Percentiles rank a stretch among this genome's conserved stretches.
Evolutionary conservation across 2,797 vertebrate genomes (phyloP).

Genomic region (Scleropages formosus): DNA sequence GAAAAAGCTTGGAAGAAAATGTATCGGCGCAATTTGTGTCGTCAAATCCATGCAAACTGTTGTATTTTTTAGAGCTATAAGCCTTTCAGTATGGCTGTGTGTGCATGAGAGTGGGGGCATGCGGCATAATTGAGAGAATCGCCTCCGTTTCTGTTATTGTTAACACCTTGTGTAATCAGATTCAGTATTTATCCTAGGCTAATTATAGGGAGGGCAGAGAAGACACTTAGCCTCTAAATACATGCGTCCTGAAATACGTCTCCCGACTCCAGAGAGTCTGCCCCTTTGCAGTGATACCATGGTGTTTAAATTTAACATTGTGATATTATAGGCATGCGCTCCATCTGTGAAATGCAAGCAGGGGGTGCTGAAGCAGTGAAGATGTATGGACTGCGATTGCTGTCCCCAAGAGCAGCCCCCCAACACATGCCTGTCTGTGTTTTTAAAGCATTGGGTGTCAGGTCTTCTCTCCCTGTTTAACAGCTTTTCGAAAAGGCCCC

Average conservation of each 20-base stretch:
- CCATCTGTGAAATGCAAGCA: conserved; percentile 55
- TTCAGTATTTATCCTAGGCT: conserved; percentile 70
- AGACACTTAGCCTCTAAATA: conserved; percentile 81
- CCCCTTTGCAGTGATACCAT: conserved; percentile 74
- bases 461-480: conserved; percentile 51
- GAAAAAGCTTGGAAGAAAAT: conserved; percentile 21
- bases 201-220: conserved; percentile 77
- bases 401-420: conserved; percentile 56
- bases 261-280: conserved; percentile 96
- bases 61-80: no score
- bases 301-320: conserved; percentile 89
- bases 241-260: conserved; percentile 87
- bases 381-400: conserved; percentile 57
- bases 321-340: conserved; percentile 85
- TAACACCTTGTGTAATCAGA: conserved; percentile 63
- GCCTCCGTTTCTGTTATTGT: conserved; percentile 59
- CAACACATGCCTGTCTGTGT: conserved; percentile 63
- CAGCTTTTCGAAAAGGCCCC: conserved; percentile 59
- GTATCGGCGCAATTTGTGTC: not conserved
- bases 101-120: conserved; percentile 10
- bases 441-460: conserved; percentile 70
- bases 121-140: conserved; percentile 38
- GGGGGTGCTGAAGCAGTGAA: conserved; percentile 42
- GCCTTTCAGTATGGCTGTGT: not conserved
- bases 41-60: not conserved